A percentile compares a stretch with the other conserved stretches of the same genome.
Conservation (phyloP, 2,113 vertebrate genomes). For the Semnornis frantzii region DNA sequence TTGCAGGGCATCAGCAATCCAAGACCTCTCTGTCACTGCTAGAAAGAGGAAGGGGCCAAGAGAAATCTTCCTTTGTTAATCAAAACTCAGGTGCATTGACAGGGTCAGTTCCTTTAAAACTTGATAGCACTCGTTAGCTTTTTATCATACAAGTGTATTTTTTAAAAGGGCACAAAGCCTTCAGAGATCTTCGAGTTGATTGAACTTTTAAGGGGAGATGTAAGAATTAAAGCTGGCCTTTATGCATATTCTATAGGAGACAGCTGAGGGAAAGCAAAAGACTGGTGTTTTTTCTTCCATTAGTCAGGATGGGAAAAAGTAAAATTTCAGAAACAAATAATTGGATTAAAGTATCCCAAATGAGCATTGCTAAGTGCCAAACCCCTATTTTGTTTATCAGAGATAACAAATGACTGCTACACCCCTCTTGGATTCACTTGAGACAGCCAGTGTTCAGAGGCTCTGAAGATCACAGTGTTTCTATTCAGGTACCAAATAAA, state of each 20-base stretch:
- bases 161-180: not conserved
- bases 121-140: not conserved
- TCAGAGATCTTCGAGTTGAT: not conserved
- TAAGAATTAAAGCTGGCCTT: not conserved
- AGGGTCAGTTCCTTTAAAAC: not conserved
- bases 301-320: not conserved
- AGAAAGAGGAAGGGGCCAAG: not conserved
- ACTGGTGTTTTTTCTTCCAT: not conserved
- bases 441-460: not conserved
- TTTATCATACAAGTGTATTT: not conserved
- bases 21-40: constrained; percentile 52
- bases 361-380: not conserved
- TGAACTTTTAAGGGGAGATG: not conserved
- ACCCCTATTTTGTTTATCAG: not conserved
- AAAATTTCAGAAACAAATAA: not conserved
- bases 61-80: not conserved
- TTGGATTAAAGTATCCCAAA: not conserved
- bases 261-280: not conserved
- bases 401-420: not conserved
- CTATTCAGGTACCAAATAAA: constrained; percentile 18
- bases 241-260: not conserved
- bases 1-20: constrained; percentile 75
- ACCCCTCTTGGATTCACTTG: not conserved
- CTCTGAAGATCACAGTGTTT: not conserved
- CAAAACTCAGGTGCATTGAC: not conserved